These are phyloP conservation scores for Acanthurus tractus DNA, from an alignment of 2,797 vertebrate genomes.

Conservation along the genomic window DNA sequence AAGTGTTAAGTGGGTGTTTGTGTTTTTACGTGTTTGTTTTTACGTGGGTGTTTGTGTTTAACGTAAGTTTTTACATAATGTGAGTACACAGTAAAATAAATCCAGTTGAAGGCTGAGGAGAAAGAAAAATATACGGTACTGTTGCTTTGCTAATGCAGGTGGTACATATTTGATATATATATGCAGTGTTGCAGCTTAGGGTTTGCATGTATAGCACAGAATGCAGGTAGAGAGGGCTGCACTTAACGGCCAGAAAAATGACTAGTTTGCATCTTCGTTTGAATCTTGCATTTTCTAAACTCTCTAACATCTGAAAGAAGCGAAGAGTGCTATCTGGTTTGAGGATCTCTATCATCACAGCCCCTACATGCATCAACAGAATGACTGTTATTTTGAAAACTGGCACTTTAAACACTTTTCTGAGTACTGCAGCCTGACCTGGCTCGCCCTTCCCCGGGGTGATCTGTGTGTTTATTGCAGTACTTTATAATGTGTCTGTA, in stretches of 20 bases:
- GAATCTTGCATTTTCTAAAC: constrained; percentile 32
- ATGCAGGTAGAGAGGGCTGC: neutral
- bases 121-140: neutral
- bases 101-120: neutral
- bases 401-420: constrained; percentile 20
- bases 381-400: neutral
- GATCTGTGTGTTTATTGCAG: constrained; percentile 20
- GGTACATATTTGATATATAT: neutral
- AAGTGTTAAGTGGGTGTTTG: constrained; percentile 5
- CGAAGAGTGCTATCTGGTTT: constrained; percentile 24
- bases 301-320: constrained; percentile 23
- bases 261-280: constrained; percentile 4
- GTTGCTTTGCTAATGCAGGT: neutral
- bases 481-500: constrained; percentile 17
- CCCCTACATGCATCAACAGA: constrained; percentile 26
- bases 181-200: neutral
- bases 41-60: no score
- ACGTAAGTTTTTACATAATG: constrained; percentile 10
- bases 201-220: constrained; percentile 5
- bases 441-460: neutral
- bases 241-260: constrained; percentile 4
- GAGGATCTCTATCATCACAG: constrained; percentile 36
- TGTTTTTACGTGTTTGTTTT: constrained; percentile 21
- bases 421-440: constrained; percentile 2
- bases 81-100: constrained; percentile 3